Evolutionary conservation across 2,797 vertebrate genomes (phyloP), one percentile per base, ranked within the genome.

Genomic region (Muscicapa striata): DNA sequence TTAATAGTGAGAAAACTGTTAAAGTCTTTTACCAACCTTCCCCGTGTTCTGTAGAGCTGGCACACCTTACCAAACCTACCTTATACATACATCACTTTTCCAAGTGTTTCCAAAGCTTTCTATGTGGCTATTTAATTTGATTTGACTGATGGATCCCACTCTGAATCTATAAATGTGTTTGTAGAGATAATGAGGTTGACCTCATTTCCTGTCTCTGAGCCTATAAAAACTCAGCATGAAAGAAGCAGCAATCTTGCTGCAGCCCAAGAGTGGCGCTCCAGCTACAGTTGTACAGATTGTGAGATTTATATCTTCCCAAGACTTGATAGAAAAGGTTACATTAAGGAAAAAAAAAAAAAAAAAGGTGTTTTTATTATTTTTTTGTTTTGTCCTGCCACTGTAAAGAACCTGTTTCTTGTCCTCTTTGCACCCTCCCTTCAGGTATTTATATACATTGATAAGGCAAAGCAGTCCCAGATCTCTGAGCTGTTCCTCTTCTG

Each of bases 291-390:
- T 29, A 61, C 6, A 68, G 32, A 64, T 11, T 52, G 38, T 38
- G 36, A 89, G 38, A 73, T 51, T 82, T 90, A 73, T 82, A 43
- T 89, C 41, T 84, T 90, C 36, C 32, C 19, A 73, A 59, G 11
- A 29, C 15, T 72, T 84, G 74, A 40, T 26, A 80, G 45, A 86
- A 59, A 13, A 84, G 74, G 41, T 22, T 36, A 52, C 23, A 24
- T 14, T 45, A 49, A 15, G 0, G 1, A 51, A 11, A 1, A 9
- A 5, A 1, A 9, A 30, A 30, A 19, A 14, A 0, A 8, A 17
- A 54, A 45, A 13, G 1, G 1, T n/a, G 5, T 10, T 69, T 69
- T 45, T 29, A 36, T 52, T 32, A 32, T 24, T 11, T 10, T 58
- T 78, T 15, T 48, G 6, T 27, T 46, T 91, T 69, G 14, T 87